Base-by-base conservation (phyloP, 2,888 invertebrate genomes). In the Drosophila buzzatii region DNA sequence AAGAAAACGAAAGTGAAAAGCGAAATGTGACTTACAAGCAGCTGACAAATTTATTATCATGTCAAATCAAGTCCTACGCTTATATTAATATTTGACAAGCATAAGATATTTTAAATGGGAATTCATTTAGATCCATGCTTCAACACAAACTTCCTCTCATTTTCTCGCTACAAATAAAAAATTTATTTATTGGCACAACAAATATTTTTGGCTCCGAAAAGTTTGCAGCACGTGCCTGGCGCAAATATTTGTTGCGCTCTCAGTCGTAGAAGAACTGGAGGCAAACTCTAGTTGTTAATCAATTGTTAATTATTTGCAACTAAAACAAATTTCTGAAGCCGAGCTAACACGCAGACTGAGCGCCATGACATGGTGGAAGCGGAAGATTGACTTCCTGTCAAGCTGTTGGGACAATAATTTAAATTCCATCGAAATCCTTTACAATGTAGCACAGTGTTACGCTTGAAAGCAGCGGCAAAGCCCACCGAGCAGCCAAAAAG, bases 381-480 rank as follows among this genome's bases (percentile, higher is more conserved):
- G 56, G n/a, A n/a, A 18, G 57, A 53, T 35, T 35, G 49, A 60
- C 64, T 67, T 70, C 44, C 53, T 77, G 73, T 51, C 65, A 49
- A 23, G 53, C 62, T 39, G 42, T 41, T 49, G 56, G 68, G 69
- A 70, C 73, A 68, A 74, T 77, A 69, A 76, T 77, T 85, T 76
- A 77, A 83, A 83, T 75, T 80, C 73, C 73, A 51, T 52, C 63
- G 51, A 81, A 84, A 89, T 89, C 74, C 84, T 76, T 77, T 78
- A 70, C 74, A 85, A 81, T 89, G 76, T 78, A 70, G 76, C 73
- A 53, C 74, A 59, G 69, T 63, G 67, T 72, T 70, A 66, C 76
- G 79, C 72, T 70, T 67, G 79, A 85, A 64, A 67, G 69, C 67
- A 65, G 61, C 64, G 51, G 33, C 44, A 71, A 65, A 71, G 72